phyloP scores from a whole-genome alignment of 2,888 invertebrate genomes.

The Cataglyphis altisquamis region DNA sequence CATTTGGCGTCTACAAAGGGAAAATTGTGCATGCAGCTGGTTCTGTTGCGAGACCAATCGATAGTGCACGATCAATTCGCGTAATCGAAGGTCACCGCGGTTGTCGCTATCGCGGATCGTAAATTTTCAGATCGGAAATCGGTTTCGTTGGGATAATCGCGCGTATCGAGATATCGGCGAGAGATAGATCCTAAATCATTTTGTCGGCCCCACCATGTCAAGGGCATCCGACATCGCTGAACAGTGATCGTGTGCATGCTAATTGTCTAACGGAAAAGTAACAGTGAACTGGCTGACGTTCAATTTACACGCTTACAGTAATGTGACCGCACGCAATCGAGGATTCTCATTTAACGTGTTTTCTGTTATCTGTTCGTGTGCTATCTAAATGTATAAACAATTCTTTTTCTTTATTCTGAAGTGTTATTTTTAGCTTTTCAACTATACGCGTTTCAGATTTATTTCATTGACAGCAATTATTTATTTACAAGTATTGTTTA shows the following conservation, averaged over 20 bases:
- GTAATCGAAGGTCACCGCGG: background rate
- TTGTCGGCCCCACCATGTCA: constrained; percentile 26
- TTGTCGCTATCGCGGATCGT: background rate
- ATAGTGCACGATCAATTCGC: constrained; percentile 7
- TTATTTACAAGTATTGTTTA: background rate
- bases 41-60: background rate
- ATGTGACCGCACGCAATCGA: background rate
- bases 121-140: background rate
- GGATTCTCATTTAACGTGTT: background rate
- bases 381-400: background rate
- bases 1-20: background rate
- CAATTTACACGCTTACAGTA: constrained; percentile 40
- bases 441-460: background rate
- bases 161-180: background rate
- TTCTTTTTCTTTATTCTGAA: background rate
- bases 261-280: constrained; percentile 52
- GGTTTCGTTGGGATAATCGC: constrained; percentile 3
- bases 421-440: background rate
- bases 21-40: background rate
- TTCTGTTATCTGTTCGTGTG: background rate
- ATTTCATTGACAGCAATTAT: background rate
- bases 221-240: constrained; percentile 20
- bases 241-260: constrained; percentile 11
- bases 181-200: background rate
- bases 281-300: constrained; percentile 42